Base-by-base conservation (phyloP, 2,888 invertebrate species). In the Camptogramma bilineatum region DNA sequence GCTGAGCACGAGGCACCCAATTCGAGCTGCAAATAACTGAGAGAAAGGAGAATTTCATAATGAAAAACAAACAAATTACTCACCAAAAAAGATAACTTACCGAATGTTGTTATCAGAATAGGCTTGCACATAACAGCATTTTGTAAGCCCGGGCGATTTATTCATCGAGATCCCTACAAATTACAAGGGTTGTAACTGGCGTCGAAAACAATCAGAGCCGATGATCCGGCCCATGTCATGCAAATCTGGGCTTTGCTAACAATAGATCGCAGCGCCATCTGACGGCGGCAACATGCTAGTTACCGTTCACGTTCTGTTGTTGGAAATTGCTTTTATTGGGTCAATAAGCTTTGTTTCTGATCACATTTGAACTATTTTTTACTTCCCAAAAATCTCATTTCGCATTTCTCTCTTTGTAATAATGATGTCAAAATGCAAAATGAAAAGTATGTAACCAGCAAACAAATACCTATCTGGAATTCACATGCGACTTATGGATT, bases 211-310 rank as follows among this genome's bases (percentile, higher is more conserved):
- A 91, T 90, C 89, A 86, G 81, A 85, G 81, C 82, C 86, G 83
- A 87, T 90, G 87, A 90, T 91, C 89, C 86, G 74, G 80, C 75
- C 56, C 82, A 80, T 88, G 90, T 90, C 89, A 91, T 91, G 91
- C 84, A 90, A 91, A 91, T 90, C 86, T 85, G 74, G 82, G 88
- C 83, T 90, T 88, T 87, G 79, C 79, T 86, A 86, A 84, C 87
- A 85, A 84, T 85, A 85, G 83, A 85, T 84, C 81, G 80, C 77
- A 80, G 72, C 77, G 79, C 74, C 81, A 82, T 82, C 83, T 85
- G 86, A 80, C 77, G 79, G 73, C 76, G 72, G 73, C 74, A 76
- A 76, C 78, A 77, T 70, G 70, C 74, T 77, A 80, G 76, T 76
- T 74, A 77, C 71, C 72, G 72, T 76, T 78, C 77, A 73, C 70